These are phyloP conservation scores for Ostrea edulis DNA, from an alignment of 1,140 invertebrate species.

Conservation along the genomic window DNA sequence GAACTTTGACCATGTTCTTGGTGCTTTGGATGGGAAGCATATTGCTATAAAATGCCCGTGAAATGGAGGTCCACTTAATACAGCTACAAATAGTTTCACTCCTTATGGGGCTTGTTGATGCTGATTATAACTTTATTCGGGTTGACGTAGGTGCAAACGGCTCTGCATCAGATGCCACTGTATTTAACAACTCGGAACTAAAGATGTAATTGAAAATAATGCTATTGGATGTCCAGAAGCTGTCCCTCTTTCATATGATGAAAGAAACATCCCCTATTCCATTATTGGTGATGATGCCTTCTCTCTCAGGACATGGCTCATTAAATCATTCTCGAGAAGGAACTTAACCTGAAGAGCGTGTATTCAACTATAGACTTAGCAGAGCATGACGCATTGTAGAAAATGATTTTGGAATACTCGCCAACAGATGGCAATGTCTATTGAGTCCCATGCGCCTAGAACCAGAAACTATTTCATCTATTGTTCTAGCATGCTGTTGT, in stretches of 20 bases:
- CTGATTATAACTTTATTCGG: slow-evolving; percentile 76
- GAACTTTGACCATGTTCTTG: too few species aligned
- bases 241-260: slow-evolving; percentile 48
- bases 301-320: slow-evolving; percentile 57
- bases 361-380: too few species aligned
- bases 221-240: slow-evolving; percentile 59
- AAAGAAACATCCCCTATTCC: slow-evolving; percentile 54
- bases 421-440: slow-evolving; percentile 36
- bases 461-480: slow-evolving; percentile 31
- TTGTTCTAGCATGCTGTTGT: slow-evolving; percentile 43
- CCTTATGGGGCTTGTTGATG: slow-evolving; percentile 72
- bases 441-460: slow-evolving; percentile 38
- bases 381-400: not conserved
- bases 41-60: too few species aligned
- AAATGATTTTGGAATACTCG: slow-evolving; percentile 70
- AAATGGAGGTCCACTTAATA: too few species aligned
- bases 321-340: slow-evolving; percentile 65
- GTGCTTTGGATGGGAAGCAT: too few species aligned
- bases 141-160: too few species aligned
- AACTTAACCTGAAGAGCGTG: slow-evolving; percentile 61
- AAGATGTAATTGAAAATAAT: slow-evolving; percentile 52
- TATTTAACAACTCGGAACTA: slow-evolving; percentile 46
- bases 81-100: not conserved
- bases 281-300: slow-evolving; percentile 71
- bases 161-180: too few species aligned